Evolutionary conservation across 2,797 vertebrate genomes (phyloP), one percentile per base, ranked within the genome.

Genomic region (Lagocephalus sceleratus): DNA sequence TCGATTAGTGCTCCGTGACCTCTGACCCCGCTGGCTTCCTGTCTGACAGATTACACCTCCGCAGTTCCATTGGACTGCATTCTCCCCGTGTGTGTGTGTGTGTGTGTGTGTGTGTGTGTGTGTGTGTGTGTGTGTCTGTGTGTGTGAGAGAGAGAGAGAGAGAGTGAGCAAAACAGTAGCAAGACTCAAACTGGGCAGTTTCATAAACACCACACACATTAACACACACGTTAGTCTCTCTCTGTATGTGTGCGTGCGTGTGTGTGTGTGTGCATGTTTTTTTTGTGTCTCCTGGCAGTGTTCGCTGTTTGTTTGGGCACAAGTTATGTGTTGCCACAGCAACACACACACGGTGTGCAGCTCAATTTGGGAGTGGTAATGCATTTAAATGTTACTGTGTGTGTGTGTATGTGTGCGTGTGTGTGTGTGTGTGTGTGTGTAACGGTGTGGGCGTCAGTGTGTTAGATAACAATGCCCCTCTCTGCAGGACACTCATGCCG

Each of bases 41-140:
- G 83, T 79, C 83, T 88, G 90, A 90, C 90, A 88, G 87, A 90
- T 90, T 90, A 91, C 87, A 89, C 75, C 66, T 85, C 85, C 72
- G 60, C 84, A 83, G 68, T 71, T 73, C 63, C 56, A 66, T 45
- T 76, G 67, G 68, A 72, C 56, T 59, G 66, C 43, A 47, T 63
- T 71, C 14, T 56, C 38, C 64, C n/a, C n/a, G n/a, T n/a, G n/a
- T n/a, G n/a, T 51, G 57, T 52, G 45, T 73, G 3, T 58, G n/a
- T 59, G 48, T 47, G 16, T 20, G 40, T 58, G 32, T 54, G 54
- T 61, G 29, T 57, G 47, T 54, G 46, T 43, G 52, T 22, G 41
- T 20, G 40, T 32, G 44, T 52, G n/a, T n/a, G n/a, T 60, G 17
- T 52, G 51, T 38, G 26, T 43, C 20, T 23, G 29, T 55, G 65